Percentiles rank a stretch among this genome's conserved stretches.
Conservation (phyloP, 2,113 vertebrate genomes). For the Silurus glanis region DNA sequence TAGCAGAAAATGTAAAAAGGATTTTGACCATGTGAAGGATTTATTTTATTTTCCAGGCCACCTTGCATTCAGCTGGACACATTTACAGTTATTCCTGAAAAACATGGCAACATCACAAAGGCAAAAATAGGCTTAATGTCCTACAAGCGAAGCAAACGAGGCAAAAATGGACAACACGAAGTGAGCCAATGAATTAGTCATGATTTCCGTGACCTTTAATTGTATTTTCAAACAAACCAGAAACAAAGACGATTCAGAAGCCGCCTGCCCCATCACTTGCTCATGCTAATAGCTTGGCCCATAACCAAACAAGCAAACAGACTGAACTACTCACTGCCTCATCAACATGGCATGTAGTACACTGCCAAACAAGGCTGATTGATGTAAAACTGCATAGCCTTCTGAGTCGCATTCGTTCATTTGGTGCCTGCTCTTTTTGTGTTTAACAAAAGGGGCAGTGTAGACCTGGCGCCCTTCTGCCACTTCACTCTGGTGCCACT, state of each 20-base stretch:
- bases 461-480: slow-evolving; percentile 54
- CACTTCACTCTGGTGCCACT: slow-evolving; percentile 48
- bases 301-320: slow-evolving; percentile 56
- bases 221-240: slow-evolving; percentile 48
- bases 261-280: slow-evolving; percentile 36
- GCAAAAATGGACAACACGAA: neutral
- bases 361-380: slow-evolving; percentile 33
- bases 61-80: neutral
- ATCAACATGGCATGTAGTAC: slow-evolving; percentile 39
- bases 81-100: neutral
- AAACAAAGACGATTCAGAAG: neutral
- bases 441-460: slow-evolving; percentile 37
- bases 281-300: slow-evolving; percentile 50
- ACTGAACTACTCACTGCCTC: slow-evolving; percentile 49
- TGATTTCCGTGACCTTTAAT: slow-evolving; percentile 52
- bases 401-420: slow-evolving; percentile 13
- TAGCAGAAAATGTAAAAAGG: too few species aligned
- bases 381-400: slow-evolving; percentile 33
- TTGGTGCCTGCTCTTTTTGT: slow-evolving; percentile 14
- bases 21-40: neutral
- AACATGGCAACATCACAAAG: neutral
- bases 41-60: neutral
- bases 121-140: neutral
- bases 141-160: neutral
- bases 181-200: slow-evolving; percentile 46